These are phyloP conservation scores for Tenthredo mesomela DNA, from an alignment of 2,888 invertebrate species.

Conservation along the genomic window DNA sequence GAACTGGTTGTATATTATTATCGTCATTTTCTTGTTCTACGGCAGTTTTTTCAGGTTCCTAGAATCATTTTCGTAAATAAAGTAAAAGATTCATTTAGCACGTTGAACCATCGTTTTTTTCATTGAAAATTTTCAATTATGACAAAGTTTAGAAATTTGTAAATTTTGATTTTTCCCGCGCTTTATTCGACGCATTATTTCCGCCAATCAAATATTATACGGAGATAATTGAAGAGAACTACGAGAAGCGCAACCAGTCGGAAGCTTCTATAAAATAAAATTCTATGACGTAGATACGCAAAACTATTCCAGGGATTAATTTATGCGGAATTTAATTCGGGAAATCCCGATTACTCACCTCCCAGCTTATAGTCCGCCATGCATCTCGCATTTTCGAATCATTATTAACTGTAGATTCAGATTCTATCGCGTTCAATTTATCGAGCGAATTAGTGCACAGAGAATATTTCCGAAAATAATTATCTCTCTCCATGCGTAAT, in stretches of 20 bases:
- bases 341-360: slow-evolving; percentile 50
- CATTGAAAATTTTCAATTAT: neutral
- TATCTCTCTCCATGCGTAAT: slow-evolving; percentile 26
- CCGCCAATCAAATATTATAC: neutral
- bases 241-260: neutral
- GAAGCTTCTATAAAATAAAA: neutral
- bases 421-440: slow-evolving; percentile 58
- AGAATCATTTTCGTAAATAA: neutral
- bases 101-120: neutral
- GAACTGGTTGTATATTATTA: neutral
- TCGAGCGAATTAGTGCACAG: slow-evolving; percentile 59
- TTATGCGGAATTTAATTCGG: neutral
- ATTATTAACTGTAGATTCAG: slow-evolving; percentile 55
- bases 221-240: too few species aligned
- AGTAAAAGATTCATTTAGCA: neutral
- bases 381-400: slow-evolving; percentile 20
- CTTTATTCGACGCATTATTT: neutral
- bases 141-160: neutral
- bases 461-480: slow-evolving; percentile 60
- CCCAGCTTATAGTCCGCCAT: slow-evolving; percentile 41
- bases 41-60: slow-evolving; percentile 32
- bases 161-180: slow-evolving; percentile 8
- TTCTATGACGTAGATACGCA: neutral
- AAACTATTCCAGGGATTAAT: neutral
- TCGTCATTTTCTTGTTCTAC: slow-evolving; percentile 4